Evolutionary conservation across 2,113 vertebrate genomes (phyloP), one percentile per base, ranked within the genome.

Genomic region (Hypomesus transpacificus): DNA sequence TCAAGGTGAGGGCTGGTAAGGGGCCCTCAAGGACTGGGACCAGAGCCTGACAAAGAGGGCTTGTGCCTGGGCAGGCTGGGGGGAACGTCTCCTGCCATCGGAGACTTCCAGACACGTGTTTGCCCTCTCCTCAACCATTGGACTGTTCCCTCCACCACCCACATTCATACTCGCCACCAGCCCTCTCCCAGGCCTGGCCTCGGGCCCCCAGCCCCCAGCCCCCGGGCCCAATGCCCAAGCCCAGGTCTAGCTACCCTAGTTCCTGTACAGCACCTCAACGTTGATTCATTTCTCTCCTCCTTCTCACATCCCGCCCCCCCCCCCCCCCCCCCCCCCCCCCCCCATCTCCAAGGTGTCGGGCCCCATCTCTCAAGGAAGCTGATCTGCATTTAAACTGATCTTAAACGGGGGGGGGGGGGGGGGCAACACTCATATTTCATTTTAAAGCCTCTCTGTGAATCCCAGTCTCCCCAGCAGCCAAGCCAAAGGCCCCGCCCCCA

Each of bases 31-130:
- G 71, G 68, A 74, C 53, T 61, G 20, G 46, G 24, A 76, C 62
- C 2, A 46, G 75, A 68, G 62, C 70, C 53, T 85, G 73, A 90
- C 82, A 85, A 90, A 86, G 84, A 82, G 52, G 50, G 75, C 78
- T 85, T 86, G 69, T 86, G 76, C 71, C 26, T 77, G 60, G 50
- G 46, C 62, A 51, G 66, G 60, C 57, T 80, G 50, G 61, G 21
- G 71, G 68, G 61, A 67, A 68, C 74, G 52, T 79, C 67, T 72
- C 39, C 75, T 76, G 76, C 78, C 54, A 79, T 69, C 75, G 75
- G 75, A 84, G 76, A 75, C 61, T 78, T 72, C 59, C 46, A 66
- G 70, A 75, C 85, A 88, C 56, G 28, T 87, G 84, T 80, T 83
- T 56, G 28, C 59, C 63, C 70, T 67, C 68, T 67, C 60, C 18